Evolutionary conservation across 2,888 invertebrate species (phyloP).

Genomic region (Petrolisthes cinctipes): DNA sequence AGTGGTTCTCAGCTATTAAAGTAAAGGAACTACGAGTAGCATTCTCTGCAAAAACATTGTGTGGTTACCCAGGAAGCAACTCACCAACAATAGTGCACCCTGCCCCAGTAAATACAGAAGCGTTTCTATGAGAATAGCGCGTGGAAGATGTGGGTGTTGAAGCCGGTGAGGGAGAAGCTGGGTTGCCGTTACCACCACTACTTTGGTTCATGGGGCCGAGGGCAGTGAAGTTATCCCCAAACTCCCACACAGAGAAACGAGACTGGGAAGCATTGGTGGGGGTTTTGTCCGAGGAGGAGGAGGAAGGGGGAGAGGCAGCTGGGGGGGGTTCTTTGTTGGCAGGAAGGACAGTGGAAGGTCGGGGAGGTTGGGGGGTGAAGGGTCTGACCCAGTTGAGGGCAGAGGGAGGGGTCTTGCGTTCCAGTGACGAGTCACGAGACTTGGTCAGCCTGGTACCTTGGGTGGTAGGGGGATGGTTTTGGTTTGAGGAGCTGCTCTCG

Average conservation of each 20-base stretch:
- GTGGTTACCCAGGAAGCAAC: conserved; percentile 60
- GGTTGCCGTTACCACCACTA: conserved; percentile 56
- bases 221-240: conserved; percentile 65
- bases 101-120: conserved; percentile 64
- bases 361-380: conserved; percentile 50
- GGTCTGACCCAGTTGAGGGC: conserved; percentile 57
- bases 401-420: conserved; percentile 61
- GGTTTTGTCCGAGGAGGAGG: conserved; percentile 64
- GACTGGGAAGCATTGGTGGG: conserved; percentile 58
- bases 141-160: conserved; percentile 62
- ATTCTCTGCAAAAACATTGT: conserved; percentile 49
- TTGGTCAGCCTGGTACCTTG: conserved; percentile 70
- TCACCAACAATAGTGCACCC: conserved; percentile 64
- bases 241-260: conserved; percentile 65
- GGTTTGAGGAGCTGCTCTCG: conserved; percentile 82
- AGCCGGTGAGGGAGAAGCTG: conserved; percentile 58
- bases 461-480: conserved; percentile 84
- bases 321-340: conserved; percentile 41
- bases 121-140: conserved; percentile 61
- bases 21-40: conserved; percentile 50
- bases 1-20: conserved; percentile 36
- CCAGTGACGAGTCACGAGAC: conserved; percentile 66
- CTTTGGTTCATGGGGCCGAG: conserved; percentile 61
- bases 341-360: conserved; percentile 40
- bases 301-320: conserved; percentile 59